Evolutionary conservation across 2,113 vertebrate species (phyloP), one percentile per base, ranked within the genome.

Genomic region (Genyomyrus donnyi): DNA sequence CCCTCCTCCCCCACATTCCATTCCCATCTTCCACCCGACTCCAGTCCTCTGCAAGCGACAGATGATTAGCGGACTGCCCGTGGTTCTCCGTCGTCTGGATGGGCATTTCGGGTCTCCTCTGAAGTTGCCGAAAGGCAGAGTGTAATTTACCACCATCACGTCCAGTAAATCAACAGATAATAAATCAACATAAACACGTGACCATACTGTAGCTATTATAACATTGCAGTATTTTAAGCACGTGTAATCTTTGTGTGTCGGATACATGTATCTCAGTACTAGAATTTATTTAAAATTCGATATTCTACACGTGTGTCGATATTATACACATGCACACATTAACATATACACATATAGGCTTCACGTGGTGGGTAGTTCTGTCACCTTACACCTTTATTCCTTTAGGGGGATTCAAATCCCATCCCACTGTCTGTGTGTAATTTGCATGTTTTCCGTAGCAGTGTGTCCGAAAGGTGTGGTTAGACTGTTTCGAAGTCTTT

Each of bases 41-140:
- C 66, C 85, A 49, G 58, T 90, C 88, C 87, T 88, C 46, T 77
- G 62, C 77, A 91, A 85, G 70, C 88, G 66, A 74, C 87, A 87
- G 62, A 62, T 85, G 90, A 90, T 48, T 91, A 88, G 85, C 56
- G 10, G 89, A 1, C 17, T 91, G 27, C n/a, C 86, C 84, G 10
- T 52, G 66, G 50, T 42, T 88, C 58, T 42, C 27, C 31, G 19
- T 53, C 77, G 17, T 74, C 66, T 87, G 70, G 50, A 35, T n/a
- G 27, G 42, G 50, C 42, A 84, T 62, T n/a, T 62, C 56, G 39
- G 5, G 10, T n/a, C 24, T n/a, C 42, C 45, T 46, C 42, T 46
- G 9, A 11, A 21, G 70, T 39, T 87, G 70, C 7, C 52, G 45
- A 17, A 39, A 52, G 49, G 52, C 1, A 24, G 21, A 21, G 17